These are phyloP conservation scores for Acanthurus lineatus DNA, from an alignment of 2,797 vertebrate genomes.

Conservation along the genomic window DNA sequence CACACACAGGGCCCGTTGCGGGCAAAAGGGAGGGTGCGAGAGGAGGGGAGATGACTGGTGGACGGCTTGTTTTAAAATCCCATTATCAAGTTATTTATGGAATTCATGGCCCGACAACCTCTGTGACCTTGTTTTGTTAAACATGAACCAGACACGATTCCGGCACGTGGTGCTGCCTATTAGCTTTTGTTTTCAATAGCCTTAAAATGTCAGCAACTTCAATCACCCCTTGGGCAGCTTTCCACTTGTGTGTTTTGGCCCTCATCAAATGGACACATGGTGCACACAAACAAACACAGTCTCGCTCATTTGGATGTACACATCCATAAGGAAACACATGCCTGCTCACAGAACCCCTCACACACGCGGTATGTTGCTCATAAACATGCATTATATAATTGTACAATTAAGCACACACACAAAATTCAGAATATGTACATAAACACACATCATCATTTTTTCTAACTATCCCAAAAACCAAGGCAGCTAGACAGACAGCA, in stretches of 20 bases:
- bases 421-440: conserved; percentile 27
- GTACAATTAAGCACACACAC: not conserved
- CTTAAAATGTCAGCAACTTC: conserved; percentile 97
- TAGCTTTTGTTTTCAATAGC: conserved; percentile 96
- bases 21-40: conserved; percentile 67
- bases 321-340: conserved; percentile 4
- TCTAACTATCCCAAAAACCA: conserved; percentile 31
- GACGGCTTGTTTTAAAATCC: conserved; percentile 99
- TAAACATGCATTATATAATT: conserved; percentile 30
- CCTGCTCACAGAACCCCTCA: conserved; percentile 10
- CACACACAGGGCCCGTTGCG: conserved; percentile 73
- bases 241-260: conserved; percentile 83
- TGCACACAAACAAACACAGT: conserved; percentile 52
- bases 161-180: conserved; percentile 90
- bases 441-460: not conserved
- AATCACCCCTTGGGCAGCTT: conserved; percentile 92
- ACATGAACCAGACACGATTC: conserved; percentile 99
- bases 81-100: conserved; percentile 99
- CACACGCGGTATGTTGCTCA: conserved; percentile 20
- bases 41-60: conserved; percentile 84
- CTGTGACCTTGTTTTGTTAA: conserved; percentile 99
- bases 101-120: conserved; percentile 95
- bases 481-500: conserved; percentile 37
- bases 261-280: conserved; percentile 71
- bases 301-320: conserved; percentile 17